phyloP scores from a whole-genome alignment of 2,888 invertebrate species.

The Pyrrhosoma nymphula region DNA sequence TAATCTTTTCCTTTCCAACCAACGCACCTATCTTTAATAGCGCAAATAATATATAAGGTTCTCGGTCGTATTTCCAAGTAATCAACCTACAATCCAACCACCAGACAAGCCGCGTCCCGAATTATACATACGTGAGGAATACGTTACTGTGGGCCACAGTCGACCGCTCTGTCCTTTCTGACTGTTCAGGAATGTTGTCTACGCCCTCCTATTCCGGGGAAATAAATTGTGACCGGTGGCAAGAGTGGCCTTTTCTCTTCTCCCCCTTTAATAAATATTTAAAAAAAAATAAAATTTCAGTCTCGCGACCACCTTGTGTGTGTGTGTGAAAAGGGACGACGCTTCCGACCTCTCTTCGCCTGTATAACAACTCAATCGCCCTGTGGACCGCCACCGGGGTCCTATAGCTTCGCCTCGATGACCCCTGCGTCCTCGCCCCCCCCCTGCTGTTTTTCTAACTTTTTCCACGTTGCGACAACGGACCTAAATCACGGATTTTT shows the following conservation, averaged over 20 bases:
- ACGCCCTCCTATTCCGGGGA: neutral
- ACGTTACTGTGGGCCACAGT: neutral
- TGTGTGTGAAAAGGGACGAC: neutral
- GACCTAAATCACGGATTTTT: slow-evolving; percentile 14
- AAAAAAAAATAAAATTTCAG: neutral
- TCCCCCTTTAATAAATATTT: neutral
- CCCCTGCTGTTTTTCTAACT: neutral
- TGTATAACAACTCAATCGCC: slow-evolving; percentile 10
- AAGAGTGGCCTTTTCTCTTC: neutral
- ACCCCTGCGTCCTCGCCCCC: neutral
- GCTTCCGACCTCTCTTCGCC: neutral
- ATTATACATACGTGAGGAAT: neutral
- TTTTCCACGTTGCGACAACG: neutral
- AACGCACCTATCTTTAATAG: too few relatives aligned
- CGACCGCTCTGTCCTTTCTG: neutral
- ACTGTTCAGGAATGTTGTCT: neutral
- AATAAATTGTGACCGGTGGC: neutral
- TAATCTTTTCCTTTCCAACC: too few relatives aligned
- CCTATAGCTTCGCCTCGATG: neutral
- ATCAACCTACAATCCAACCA: neutral
- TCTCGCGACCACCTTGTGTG: neutral
- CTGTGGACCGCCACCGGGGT: neutral
- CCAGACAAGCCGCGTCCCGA: neutral
- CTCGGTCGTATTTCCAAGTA: too few relatives aligned
- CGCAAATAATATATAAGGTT: too few relatives aligned